These are phyloP conservation scores for Phaedon cochleariae DNA, from an alignment of 2,888 invertebrate genomes.

Conservation along the genomic window DNA sequence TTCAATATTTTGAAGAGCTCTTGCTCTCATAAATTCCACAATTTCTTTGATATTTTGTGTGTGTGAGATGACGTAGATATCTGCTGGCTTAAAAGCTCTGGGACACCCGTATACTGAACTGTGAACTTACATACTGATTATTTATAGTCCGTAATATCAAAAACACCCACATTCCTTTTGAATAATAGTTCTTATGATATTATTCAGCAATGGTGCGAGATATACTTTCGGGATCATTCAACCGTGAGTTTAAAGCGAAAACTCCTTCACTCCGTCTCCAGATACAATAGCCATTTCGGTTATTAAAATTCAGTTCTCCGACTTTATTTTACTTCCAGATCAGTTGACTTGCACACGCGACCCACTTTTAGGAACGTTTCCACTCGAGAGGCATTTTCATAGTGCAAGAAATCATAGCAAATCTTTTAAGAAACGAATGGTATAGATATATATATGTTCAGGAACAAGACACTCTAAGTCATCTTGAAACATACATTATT, in stretches of 20 bases:
- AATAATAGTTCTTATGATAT: no score
- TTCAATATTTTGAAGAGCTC: no score
- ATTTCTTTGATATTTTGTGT: no score
- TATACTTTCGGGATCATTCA: background rate
- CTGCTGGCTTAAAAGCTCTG: no score
- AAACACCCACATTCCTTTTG: no score
- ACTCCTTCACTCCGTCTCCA: constrained; percentile 2
- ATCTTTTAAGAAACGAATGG: no score
- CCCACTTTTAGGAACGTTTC: constrained; percentile 3
- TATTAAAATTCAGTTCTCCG: constrained; percentile 17
- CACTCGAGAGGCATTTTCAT: background rate
- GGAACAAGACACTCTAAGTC: no score
- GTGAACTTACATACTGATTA: background rate
- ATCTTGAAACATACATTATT: no score
- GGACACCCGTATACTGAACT: no score
- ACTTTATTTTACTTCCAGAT: constrained; percentile 15
- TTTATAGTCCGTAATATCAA: background rate
- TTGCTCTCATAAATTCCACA: no score
- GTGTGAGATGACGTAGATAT: no score
- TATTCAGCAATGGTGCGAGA: background rate
- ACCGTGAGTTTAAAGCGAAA: background rate
- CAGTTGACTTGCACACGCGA: constrained; percentile 1
- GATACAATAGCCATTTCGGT: background rate
- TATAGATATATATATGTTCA: no score
- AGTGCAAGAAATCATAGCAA: background rate